Evolutionary conservation across 2,888 invertebrate species (phyloP).

Genomic region (Elmis aenea): DNA sequence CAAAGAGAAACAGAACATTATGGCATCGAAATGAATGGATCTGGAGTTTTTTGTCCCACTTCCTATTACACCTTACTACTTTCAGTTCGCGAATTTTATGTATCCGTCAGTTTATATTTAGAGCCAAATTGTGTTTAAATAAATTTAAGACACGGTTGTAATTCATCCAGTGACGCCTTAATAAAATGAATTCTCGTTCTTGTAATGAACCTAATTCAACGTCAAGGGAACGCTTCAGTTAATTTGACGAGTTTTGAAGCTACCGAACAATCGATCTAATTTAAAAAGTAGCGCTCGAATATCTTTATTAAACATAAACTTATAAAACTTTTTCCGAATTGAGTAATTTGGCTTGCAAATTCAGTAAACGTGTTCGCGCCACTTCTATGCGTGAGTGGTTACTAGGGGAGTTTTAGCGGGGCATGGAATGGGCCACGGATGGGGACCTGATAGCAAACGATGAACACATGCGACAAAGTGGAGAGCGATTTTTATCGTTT

Average conservation of each 20-base stretch:
- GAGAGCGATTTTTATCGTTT: constrained; percentile 18
- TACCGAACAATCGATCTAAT: constrained; percentile 3
- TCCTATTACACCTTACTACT: too few species aligned
- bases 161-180: too few species aligned
- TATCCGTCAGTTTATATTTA: too few species aligned
- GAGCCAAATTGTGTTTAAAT: too few species aligned
- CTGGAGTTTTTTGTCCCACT: too few species aligned
- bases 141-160: too few species aligned
- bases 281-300: constrained; percentile 6
- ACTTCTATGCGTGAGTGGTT: constrained; percentile 9
- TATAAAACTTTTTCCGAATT: constrained; percentile 9
- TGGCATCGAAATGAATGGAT: too few species aligned
- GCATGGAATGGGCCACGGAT: not conserved
- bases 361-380: constrained; percentile 10
- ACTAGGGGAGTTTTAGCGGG: constrained; percentile 7
- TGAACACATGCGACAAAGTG: constrained; percentile 18
- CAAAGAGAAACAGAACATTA: too few species aligned
- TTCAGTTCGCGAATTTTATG: too few species aligned
- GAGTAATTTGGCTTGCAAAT: constrained; percentile 13
- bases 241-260: constrained; percentile 6
- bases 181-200: too few species aligned
- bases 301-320: constrained; percentile 10
- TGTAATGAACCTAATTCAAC: too few species aligned
- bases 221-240: constrained; percentile 3
- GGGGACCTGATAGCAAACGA: constrained; percentile 11